Base-by-base conservation (phyloP, 2,797 vertebrate genomes). In the Calcarius lapponicus region DNA sequence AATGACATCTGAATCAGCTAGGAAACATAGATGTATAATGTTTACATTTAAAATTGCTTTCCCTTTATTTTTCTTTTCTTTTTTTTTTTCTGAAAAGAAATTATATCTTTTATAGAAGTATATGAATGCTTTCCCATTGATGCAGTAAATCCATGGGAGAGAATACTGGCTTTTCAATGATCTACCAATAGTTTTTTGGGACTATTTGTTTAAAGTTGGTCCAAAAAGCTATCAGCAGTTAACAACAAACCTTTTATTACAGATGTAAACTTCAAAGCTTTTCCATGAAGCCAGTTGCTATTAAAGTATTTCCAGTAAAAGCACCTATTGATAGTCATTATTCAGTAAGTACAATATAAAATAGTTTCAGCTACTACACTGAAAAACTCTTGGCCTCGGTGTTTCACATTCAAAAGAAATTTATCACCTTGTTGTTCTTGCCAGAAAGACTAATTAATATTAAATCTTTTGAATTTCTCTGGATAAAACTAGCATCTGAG, bases 391-490 rank as follows among this genome's bases (percentile, higher is more conserved):
- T 64, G 43, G 58, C 71, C 70, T 92, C 57, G 45, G 25, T 91
- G 83, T 94, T 95, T 92, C 74, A 87, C 36, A 54, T 78, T 78
- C 69, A 88, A 86, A 97, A 94, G 28, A 93, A 79, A 94, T 69
- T 84, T 48, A 93, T 95, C 90, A 93, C 92, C 90, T 70, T 40
- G 57, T 95, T 92, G 38, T 87, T 92, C 67, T 79, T 96, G 74
- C 74, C 82, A 95, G 84, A 93, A 94, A 78, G 75, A 82, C 53
- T 89, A 96, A 97, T 94, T 96, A 87, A 80, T 97, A 88, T 96
- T 85, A 95, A 94, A 96, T 88, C 73, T 83, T 95, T 92, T 93
- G 7, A 97, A 91, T 91, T 97, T 95, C 90, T 94, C 65, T 96
- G 56, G 47, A 88, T 78, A 93, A 91, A 96, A 85, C 66, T 90